These are phyloP conservation scores for Leontocebus nigricollis DNA, from an alignment of 2,797 vertebrate genomes.

Conservation along the genomic window DNA sequence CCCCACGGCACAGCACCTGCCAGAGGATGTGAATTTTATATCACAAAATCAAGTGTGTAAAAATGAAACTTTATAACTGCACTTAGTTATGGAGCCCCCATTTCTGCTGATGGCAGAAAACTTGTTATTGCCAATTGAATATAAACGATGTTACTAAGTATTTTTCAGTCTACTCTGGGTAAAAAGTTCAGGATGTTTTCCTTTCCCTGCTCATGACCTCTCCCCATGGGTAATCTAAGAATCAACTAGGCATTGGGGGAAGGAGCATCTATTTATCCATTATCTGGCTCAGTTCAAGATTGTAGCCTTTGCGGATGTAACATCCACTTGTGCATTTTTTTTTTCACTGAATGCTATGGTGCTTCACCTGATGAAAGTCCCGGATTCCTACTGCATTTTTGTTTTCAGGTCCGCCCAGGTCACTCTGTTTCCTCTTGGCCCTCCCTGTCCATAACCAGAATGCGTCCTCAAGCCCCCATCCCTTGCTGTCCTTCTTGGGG, in stretches of 20 bases:
- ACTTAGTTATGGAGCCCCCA: neutral
- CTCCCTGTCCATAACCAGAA: neutral
- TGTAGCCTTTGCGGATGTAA: rapidly evolving
- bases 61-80: neutral
- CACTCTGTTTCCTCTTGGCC: neutral
- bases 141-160: neutral
- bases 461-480: rapidly evolving
- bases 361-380: neutral
- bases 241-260: neutral
- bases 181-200: neutral
- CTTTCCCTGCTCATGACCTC: neutral
- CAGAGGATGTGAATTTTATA: neutral
- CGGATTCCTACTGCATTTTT: neutral
- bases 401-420: neutral
- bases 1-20: rapidly evolving
- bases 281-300: neutral
- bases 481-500: neutral
- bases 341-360: neutral
- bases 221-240: neutral
- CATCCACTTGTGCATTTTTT: neutral
- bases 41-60: neutral
- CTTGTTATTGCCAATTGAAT: neutral
- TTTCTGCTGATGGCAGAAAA: neutral
- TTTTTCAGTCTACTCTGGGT: neutral
- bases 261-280: neutral